Evolutionary conservation across 2,797 vertebrate genomes (phyloP), one percentile per base, ranked within the genome.

Genomic region (Scleropages formosus): DNA sequence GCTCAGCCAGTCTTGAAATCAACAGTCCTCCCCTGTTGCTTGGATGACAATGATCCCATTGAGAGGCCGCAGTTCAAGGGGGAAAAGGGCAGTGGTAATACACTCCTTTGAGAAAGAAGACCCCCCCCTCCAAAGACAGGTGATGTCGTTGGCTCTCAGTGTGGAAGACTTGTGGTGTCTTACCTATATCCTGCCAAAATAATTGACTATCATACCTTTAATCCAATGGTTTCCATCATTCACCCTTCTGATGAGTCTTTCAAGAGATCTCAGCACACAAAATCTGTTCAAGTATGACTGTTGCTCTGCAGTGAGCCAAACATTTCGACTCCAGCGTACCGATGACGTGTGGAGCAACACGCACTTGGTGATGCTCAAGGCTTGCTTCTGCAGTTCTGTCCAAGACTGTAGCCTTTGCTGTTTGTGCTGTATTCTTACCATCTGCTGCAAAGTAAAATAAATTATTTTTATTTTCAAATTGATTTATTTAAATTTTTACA

Each of bases 11-110:
- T 88, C 75, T 24, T 82, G 84, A 91, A 87, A 83, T 85, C 86
- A 83, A 86, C 75, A 83, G 77, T 81, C 82, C 81, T 84, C 85
- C 83, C 82, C 47, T 26, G 16, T 84, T 75, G 77, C 76, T 84
- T 58, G 73, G 89, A 12, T 2, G 8, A 94, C 92, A 94, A 94
- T 93, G 78, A 80, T 74, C 74, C 84, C 86, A 92, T 93, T 93
- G 84, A 91, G 85, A 81, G 87, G 84, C 81, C 81, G 60, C 44
- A 18, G 11, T 22, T n/a, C 16, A 8, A 31, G 4, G n/a, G 60
- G 39, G 66, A 9, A 56, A 56, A 15, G 73, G 27, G 15, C 49
- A 51, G 63, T 6, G 27, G n/a, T 66, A 20, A 59, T n/a, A 26
- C 58, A 49, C 18, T 24, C 46, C 58, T 44, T 27, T 39, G 22